Conservation (phyloP, 2,113 vertebrate species). For the Rhagologus leucostigma region DNA sequence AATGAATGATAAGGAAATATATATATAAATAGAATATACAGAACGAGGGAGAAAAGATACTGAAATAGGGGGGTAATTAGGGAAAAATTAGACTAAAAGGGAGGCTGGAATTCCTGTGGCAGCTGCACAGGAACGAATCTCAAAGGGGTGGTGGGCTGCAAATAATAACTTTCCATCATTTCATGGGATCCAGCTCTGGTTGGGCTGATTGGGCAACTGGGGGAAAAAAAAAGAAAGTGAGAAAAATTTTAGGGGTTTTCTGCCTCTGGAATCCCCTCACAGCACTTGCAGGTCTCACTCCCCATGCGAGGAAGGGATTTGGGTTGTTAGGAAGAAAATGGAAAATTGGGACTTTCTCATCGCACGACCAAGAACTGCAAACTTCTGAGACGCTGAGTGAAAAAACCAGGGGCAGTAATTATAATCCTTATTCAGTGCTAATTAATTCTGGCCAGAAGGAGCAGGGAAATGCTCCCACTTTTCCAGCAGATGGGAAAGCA, state of each 20-base stretch:
- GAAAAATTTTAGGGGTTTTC: background rate
- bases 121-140: background rate
- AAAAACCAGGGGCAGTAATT: background rate
- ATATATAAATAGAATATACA: background rate
- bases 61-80: background rate
- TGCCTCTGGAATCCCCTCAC: background rate
- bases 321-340: background rate
- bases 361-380: background rate
- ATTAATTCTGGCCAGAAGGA: background rate
- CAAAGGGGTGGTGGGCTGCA: background rate
- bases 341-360: background rate
- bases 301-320: accelerated
- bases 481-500: background rate
- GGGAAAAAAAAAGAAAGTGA: background rate
- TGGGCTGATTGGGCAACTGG: background rate
- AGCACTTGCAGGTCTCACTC: background rate
- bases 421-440: accelerated
- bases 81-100: background rate
- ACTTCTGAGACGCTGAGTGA: background rate
- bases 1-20: background rate
- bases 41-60: background rate
- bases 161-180: background rate
- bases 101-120: background rate
- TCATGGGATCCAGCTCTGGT: background rate
- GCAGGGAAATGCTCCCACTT: background rate